Percentiles rank a stretch among this genome's conserved stretches.
phyloP scores from a whole-genome alignment of 2,797 vertebrate genomes.

The Neostethus bicornis region DNA sequence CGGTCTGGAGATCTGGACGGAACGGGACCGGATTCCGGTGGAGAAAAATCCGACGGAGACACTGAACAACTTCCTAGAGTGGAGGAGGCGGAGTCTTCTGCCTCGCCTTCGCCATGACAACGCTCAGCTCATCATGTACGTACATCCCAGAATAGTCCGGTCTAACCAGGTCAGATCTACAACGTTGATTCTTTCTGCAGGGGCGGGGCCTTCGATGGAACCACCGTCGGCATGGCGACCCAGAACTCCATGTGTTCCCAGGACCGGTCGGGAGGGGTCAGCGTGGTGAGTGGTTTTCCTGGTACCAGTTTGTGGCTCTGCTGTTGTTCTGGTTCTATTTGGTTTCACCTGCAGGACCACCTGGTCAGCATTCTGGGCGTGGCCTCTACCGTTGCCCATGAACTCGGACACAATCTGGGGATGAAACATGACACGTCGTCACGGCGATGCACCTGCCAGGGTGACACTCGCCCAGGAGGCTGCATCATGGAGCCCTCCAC shows the following conservation, averaged over 20 bases:
- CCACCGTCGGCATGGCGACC: conserved; percentile 87
- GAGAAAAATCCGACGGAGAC: conserved; percentile 76
- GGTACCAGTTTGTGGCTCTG: too few relatives aligned
- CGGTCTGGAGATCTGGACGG: conserved; percentile 90
- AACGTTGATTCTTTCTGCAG: conserved; percentile 54
- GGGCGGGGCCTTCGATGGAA: conserved; percentile 81
- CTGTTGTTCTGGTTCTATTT: too few relatives aligned
- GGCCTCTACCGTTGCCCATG: conserved; percentile 91
- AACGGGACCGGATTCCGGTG: conserved; percentile 77
- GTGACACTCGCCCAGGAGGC: conserved; percentile 81
- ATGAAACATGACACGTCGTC: conserved; percentile 84
- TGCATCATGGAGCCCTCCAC: conserved; percentile 94
- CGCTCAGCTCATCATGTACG: conserved; percentile 82
- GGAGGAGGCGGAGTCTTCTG: conserved; percentile 85
- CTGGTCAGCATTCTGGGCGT: conserved; percentile 87
- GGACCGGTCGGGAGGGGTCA: conserved; percentile 87
- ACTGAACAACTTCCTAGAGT: conserved; percentile 86
- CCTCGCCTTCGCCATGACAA: conserved; percentile 88
- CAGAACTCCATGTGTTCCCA: conserved; percentile 91
- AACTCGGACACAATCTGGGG: conserved; percentile 93
- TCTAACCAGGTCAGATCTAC: too few relatives aligned
- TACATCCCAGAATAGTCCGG: background rate
- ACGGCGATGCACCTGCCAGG: conserved; percentile 82
- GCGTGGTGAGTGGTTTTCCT: conserved; percentile 80
- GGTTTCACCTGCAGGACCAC: too few relatives aligned